Percentiles rank a stretch among this genome's conserved stretches.
Conservation (phyloP, 2,797 vertebrate species). For the Hipposideros larvatus region DNA sequence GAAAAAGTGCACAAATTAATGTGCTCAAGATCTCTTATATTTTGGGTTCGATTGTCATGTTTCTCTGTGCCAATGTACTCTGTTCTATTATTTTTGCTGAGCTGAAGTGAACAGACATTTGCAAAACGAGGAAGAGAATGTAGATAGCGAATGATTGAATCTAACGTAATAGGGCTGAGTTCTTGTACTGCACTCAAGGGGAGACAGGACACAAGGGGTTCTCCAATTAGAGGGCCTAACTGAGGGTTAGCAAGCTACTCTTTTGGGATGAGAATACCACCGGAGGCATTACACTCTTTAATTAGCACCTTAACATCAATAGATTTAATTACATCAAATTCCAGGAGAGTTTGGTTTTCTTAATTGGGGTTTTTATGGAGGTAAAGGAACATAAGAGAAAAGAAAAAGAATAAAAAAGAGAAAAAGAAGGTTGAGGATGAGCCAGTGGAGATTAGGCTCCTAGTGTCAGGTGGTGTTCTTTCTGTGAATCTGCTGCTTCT, state of each 20-base stretch:
- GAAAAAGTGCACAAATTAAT: background rate
- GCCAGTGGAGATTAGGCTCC: background rate
- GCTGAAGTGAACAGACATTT: background rate
- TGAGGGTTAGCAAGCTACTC: background rate
- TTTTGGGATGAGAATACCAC: background rate
- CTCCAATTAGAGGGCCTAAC: background rate
- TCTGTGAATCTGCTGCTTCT: background rate
- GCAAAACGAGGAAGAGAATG: background rate
- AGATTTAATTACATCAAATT: constrained; percentile 24
- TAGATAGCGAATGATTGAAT: background rate
- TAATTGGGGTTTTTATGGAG: background rate
- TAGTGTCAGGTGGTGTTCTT: background rate
- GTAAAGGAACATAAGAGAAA: background rate
- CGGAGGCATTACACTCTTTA: background rate
- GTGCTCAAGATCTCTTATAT: background rate
- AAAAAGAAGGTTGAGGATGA: background rate
- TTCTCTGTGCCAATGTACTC: background rate
- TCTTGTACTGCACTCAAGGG: background rate
- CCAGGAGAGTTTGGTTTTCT: background rate
- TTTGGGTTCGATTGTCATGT: background rate
- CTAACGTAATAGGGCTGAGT: background rate
- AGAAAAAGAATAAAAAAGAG: background rate
- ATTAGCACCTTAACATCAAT: background rate
- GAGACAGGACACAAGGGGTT: background rate
- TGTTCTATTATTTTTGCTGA: background rate